Conservation (phyloP, 2,888 invertebrate genomes). For the Lithophane ornitopus region DNA sequence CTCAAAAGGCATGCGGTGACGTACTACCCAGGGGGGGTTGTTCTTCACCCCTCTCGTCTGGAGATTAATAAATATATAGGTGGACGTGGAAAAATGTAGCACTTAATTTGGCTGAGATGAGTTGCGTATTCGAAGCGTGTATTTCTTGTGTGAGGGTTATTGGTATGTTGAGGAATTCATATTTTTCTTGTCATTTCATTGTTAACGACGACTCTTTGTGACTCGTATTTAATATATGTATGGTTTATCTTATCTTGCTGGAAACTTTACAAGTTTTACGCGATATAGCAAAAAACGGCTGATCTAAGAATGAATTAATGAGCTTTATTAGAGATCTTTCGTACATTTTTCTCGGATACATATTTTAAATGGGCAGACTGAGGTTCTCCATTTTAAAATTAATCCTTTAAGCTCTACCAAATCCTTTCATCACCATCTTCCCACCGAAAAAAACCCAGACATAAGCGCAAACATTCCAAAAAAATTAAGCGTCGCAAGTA, state of each 20-base stretch:
- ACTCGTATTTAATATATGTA: background rate
- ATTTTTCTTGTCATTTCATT: slow-evolving; percentile 62
- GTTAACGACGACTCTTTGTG: background rate
- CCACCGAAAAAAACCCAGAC: slow-evolving; percentile 43
- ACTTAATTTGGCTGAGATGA: slow-evolving; percentile 87
- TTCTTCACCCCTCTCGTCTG: slow-evolving; percentile 68
- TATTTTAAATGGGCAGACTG: background rate
- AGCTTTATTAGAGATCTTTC: no score
- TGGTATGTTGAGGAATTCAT: slow-evolving; percentile 63
- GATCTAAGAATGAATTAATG: background rate
- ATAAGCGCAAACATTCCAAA: slow-evolving; percentile 63
- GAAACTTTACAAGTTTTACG: background rate
- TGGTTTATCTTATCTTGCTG: background rate
- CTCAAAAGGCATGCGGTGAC: slow-evolving; percentile 90
- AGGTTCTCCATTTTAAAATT: background rate
- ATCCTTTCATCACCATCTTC: slow-evolving; percentile 27
- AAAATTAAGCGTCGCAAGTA: slow-evolving; percentile 61
- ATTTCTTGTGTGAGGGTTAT: slow-evolving; percentile 73
- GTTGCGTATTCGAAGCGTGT: slow-evolving; percentile 80
- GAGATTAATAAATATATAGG: slow-evolving; percentile 90
- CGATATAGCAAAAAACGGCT: background rate
- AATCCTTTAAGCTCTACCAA: background rate
- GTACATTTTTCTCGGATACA: background rate
- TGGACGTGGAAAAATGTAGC: slow-evolving; percentile 89
- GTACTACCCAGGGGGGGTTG: slow-evolving; percentile 74